Evolutionary conservation across 2,797 vertebrate genomes (phyloP), one percentile per base, ranked within the genome.

Genomic region (Danio aesculapii): DNA sequence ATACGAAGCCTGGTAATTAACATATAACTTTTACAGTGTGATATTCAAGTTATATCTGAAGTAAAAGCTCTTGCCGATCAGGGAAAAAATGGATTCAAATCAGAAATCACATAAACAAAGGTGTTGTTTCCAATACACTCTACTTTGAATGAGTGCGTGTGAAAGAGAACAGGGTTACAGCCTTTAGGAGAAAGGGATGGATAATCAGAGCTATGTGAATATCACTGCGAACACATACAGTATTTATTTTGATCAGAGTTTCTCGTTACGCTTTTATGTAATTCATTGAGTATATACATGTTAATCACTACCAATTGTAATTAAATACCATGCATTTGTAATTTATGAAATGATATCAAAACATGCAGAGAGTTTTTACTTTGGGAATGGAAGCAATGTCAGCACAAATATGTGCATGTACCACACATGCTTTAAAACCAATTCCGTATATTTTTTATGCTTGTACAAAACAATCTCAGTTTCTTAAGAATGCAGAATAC

Each of bases 21-120:
- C 30, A 30, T 30, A 30, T 30, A 1, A 30, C 30, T 30, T 30
- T 30, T 30, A 30, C 30, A 30, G 30, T 30, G 30, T 30, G 3
- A 3, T 30, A 30, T 30, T 30, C 3, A 49, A 16, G 39, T 49
- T 17, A 49, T 70, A 12, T 70, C 39, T 71, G 8, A 5, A 52
- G 10, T 12, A 49, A 62, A 63, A 71, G 30, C 4, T 77, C 55
- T 84, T 66, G 49, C 63, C 69, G 11, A 81, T 74, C 74, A 81
- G 74, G 52, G 78, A 77, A 47, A 61, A 58, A 63, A 72, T 13
- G 21, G 61, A 70, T 57, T 71, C 16, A 13, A 78, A 68, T 46
- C 8, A 14, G 5, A 17, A 41, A 57, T 6, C 4, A 46, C 19
- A 63, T 53, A 39, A n/a, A 62, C 66, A 39, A 58, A 53, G 7